Base-by-base conservation (phyloP, 2,888 invertebrate genomes). In the Erannis defoliaria region DNA sequence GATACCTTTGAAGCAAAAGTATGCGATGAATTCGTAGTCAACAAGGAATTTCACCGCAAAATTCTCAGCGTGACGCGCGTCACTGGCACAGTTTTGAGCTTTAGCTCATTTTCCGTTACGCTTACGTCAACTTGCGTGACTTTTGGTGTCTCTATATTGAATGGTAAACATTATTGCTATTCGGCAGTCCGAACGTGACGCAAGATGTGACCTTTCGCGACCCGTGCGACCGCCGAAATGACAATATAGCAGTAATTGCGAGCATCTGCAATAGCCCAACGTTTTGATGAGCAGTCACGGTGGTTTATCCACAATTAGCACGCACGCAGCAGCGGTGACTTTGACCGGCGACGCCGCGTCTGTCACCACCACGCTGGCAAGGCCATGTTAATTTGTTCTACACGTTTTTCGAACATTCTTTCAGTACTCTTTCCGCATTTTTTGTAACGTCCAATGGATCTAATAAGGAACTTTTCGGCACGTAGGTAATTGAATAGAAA, bases 261-360 rank as follows among this genome's bases (percentile, higher is more conserved):
- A 42, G 31, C 49, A 54, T 53, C 46, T 43, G 50, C 43, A 49
- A 48, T 48, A 42, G 12, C 19, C 46, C 18, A 43, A 16, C 53
- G 43, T 55, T 31, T 26, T 48, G 23, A 46, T 31, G 23, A 33
- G 14, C 42, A 45, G 55, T 55, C 33, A 29, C 35, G 16, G 42
- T 10, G 48, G 23, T 26, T 33, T 38, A 33, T 55, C 51, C 46
- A 56, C 59, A 62, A 60, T 59, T 53, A 59, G 59, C 62, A 73
- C 68, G 66, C 67, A 61, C 62, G 63, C 67, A 65, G 64, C 66
- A 45, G 78, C 85, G 81, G 76, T 85, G 87, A 85, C 87, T 84
- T 84, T 86, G 87, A 86, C 85, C 84, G 81, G 65, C 70, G 78
- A 67, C 77, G 70, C 70, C 64, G 71, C 64, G 72, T 70, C 75